Evolutionary conservation across 2,888 invertebrate genomes (phyloP).

Genomic region (Tribolium freemani): DNA sequence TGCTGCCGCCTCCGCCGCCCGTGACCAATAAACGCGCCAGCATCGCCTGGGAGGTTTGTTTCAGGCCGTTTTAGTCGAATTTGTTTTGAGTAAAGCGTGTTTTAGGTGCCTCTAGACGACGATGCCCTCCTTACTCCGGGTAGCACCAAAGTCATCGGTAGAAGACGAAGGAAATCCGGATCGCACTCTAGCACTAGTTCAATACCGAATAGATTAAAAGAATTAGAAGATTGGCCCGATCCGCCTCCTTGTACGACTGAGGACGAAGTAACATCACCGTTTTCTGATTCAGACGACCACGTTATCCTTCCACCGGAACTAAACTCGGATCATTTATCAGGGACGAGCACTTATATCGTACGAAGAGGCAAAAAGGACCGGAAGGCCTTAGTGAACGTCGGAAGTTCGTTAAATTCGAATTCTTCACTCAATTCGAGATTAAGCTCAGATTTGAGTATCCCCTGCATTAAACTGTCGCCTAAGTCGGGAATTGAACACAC

Average conservation of each 20-base stretch:
- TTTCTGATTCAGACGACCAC: slow-evolving; percentile 74
- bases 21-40: slow-evolving; percentile 79
- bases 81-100: not conserved
- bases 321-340: slow-evolving; percentile 69
- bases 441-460: slow-evolving; percentile 75
- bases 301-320: slow-evolving; percentile 62
- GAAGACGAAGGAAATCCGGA: slow-evolving; percentile 60
- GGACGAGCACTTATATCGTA: slow-evolving; percentile 85
- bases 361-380: slow-evolving; percentile 79
- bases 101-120: slow-evolving; percentile 76
- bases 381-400: slow-evolving; percentile 75
- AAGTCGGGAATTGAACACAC: slow-evolving; percentile 74
- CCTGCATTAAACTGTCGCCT: slow-evolving; percentile 72
- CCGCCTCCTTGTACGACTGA: slow-evolving; percentile 78
- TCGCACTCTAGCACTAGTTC: slow-evolving; percentile 81
- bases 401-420: slow-evolving; percentile 70
- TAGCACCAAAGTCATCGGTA: slow-evolving; percentile 64
- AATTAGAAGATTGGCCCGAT: slow-evolving; percentile 83
- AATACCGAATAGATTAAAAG: slow-evolving; percentile 77
- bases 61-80: not conserved
- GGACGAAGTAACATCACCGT: slow-evolving; percentile 78
- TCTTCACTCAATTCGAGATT: slow-evolving; percentile 75
- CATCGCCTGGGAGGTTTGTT: slow-evolving; percentile 84
- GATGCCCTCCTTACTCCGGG: slow-evolving; percentile 79
- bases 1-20: slow-evolving; percentile 76